Conservation (phyloP, 2,888 invertebrate species). For the Aromia moschata region DNA sequence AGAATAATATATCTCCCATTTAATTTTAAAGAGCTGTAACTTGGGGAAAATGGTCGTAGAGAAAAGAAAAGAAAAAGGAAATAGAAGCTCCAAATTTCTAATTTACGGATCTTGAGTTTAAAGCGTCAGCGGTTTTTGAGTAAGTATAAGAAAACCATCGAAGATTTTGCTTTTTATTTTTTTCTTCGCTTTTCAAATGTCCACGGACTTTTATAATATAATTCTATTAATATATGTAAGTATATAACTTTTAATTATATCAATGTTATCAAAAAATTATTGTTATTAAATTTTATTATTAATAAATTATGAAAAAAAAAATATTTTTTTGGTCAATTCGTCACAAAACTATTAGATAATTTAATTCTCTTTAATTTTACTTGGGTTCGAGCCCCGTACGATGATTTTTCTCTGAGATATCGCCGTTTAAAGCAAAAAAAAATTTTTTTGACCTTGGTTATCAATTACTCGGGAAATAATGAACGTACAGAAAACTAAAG, state of each 20-base stretch:
- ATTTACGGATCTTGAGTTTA: background rate
- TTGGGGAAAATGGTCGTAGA: background rate
- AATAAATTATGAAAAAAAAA: no score
- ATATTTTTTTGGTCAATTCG: background rate
- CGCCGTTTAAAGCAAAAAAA: background rate
- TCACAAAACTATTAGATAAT: background rate
- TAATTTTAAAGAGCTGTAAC: no score
- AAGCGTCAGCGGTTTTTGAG: background rate
- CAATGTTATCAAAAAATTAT: no score
- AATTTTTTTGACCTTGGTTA: background rate
- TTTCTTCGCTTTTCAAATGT: background rate
- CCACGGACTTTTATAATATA: background rate
- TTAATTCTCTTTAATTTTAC: background rate
- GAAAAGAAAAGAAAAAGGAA: background rate
- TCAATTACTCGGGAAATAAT: no score
- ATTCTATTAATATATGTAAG: no score
- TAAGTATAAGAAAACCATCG: background rate
- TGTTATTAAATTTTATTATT: no score
- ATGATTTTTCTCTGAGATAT: background rate
- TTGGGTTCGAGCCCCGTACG: background rate
- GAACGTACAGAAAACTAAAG: no score
- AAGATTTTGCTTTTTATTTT: background rate
- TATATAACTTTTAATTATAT: no score
- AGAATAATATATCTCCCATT: no score
- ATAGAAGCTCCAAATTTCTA: background rate